These are phyloP conservation scores for Tenthredo amoena DNA, from an alignment of 2,888 invertebrate genomes.

Conservation along the genomic window DNA sequence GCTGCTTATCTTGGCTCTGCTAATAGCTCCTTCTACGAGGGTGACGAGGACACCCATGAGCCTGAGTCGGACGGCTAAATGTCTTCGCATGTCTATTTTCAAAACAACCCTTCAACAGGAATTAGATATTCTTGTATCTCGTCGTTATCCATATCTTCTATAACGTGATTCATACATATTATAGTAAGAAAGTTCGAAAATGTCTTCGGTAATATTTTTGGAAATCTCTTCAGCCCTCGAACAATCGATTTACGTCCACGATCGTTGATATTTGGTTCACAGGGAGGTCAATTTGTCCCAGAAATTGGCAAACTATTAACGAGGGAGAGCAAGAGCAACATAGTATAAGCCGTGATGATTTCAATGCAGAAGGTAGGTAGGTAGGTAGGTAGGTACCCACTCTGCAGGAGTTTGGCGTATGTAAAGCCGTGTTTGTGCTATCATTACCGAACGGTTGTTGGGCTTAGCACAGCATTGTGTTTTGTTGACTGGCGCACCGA, in stretches of 20 bases:
- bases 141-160: not conserved
- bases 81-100: not conserved
- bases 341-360: slow-evolving; percentile 29
- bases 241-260: not conserved
- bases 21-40: slow-evolving; percentile 39
- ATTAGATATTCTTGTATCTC: not conserved
- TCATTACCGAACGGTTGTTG: slow-evolving; percentile 42
- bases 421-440: slow-evolving; percentile 36
- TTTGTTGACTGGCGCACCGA: slow-evolving; percentile 44
- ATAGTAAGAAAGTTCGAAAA: not conserved
- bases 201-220: not conserved
- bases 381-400: slow-evolving; percentile 2
- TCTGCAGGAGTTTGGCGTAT: slow-evolving; percentile 19
- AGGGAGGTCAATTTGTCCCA: not conserved
- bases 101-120: not conserved
- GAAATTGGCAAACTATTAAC: slow-evolving; percentile 48
- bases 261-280: not conserved
- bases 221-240: not conserved
- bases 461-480: slow-evolving; percentile 30
- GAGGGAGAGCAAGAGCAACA: slow-evolving; percentile 1
- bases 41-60: not conserved
- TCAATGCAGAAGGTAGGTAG: slow-evolving; percentile 33
- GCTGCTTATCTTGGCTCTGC: slow-evolving; percentile 39
- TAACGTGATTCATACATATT: not conserved
- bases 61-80: slow-evolving; percentile 15